phyloP scores from a whole-genome alignment of 2,888 invertebrate species.

The Brachypalpus laphriformis region DNA sequence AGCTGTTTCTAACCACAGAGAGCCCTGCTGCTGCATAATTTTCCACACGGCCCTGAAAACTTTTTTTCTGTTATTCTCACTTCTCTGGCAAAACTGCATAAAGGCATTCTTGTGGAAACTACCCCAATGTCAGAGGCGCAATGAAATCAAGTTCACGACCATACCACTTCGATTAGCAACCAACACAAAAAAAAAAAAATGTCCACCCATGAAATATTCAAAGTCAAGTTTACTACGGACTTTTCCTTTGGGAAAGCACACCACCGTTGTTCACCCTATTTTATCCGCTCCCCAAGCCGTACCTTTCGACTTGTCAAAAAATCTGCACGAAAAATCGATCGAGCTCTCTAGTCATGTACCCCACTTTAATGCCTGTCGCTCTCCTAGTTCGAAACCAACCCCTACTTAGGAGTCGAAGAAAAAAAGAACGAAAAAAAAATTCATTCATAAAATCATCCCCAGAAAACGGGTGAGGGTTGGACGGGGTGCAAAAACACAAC shows the following conservation, averaged over 20 bases:
- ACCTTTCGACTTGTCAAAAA: not conserved
- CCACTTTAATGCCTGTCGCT: no score
- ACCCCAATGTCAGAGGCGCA: not conserved
- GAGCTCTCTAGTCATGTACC: slow-evolving; percentile 55
- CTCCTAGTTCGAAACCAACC: slow-evolving; percentile 44
- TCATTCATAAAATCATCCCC: slow-evolving; percentile 38
- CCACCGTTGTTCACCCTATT: no score
- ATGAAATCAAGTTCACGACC: slow-evolving; percentile 61
- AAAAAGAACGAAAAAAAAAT: not conserved
- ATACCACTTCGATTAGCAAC: slow-evolving; percentile 5
- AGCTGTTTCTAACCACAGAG: not conserved
- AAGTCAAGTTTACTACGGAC: slow-evolving; percentile 65
- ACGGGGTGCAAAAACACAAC: not conserved
- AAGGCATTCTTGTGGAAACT: not conserved
- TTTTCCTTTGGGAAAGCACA: slow-evolving; percentile 9
- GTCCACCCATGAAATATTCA: slow-evolving; percentile 42
- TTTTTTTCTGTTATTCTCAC: not conserved
- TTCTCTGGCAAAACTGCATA: slow-evolving; percentile 15
- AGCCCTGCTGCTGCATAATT: not conserved
- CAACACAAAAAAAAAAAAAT: not conserved
- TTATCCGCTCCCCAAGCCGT: not conserved
- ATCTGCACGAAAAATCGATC: slow-evolving; percentile 67
- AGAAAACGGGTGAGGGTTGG: not conserved
- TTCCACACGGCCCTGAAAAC: slow-evolving; percentile 1
- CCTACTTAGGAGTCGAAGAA: not conserved